Conservation (phyloP, 1,140 invertebrate genomes). For the Argopecten irradians region DNA sequence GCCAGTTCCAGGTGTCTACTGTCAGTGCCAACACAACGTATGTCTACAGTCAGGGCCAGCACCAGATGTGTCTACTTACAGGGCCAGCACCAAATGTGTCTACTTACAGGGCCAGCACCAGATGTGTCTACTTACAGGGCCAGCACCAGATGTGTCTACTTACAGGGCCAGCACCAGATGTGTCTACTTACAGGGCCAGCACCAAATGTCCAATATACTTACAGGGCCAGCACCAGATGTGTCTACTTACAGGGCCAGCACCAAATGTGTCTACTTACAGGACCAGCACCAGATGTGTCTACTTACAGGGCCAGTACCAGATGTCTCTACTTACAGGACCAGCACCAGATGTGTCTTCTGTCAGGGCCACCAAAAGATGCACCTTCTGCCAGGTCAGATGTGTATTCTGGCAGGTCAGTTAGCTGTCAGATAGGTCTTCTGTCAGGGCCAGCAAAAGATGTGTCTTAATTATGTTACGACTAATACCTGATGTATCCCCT, state of each 20-base stretch:
- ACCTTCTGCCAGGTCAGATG: background rate
- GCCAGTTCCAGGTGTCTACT: background rate
- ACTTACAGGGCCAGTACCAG: background rate
- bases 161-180: background rate
- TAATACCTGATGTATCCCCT: too few relatives aligned
- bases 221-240: background rate
- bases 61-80: background rate
- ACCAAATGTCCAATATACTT: background rate
- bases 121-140: background rate
- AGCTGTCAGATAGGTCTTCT: too few relatives aligned
- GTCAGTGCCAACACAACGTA: background rate
- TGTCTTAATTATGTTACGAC: too few relatives aligned
- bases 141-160: background rate
- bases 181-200: background rate
- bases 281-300: background rate
- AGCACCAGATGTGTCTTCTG: background rate
- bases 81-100: background rate
- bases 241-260: background rate
- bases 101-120: background rate
- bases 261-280: background rate
- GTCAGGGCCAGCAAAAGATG: background rate
- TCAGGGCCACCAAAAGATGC: background rate
- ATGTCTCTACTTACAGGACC: background rate
- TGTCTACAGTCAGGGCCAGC: too few relatives aligned
- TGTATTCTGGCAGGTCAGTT: background rate